Base-by-base conservation (phyloP, 2,888 invertebrate species). In the Andrena marginata region DNA sequence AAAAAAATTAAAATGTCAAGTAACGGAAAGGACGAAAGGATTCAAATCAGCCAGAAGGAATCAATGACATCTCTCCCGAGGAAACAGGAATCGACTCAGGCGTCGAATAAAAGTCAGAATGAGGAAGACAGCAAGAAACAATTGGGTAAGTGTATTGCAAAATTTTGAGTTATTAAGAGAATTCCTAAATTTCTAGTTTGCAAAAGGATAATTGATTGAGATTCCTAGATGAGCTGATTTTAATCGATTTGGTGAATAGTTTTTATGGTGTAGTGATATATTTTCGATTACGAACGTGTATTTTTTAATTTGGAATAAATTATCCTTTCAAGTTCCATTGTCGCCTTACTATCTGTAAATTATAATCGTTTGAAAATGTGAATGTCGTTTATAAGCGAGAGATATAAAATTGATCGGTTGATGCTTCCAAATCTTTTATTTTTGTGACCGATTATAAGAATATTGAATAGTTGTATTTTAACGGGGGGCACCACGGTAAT, bases 1-100 rank as follows among this genome's bases (percentile, higher is more conserved):
- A n/a, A n/a, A 8, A 16, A 13, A 33, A 31, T 5, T 51, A 72
- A 26, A 23, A 80, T 80, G 60, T 80, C 67, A 20, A 56, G 23
- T 13, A 20, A 13, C 51, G 10, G 10, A 33, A 42, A 31, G 0
- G 7, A 76, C 8, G n/a, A 20, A 4, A 10, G 16, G 29, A 5
- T 16, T 42, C 23, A 20, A 13, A 33, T 16, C 2, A 6, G 33
- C 35, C 60, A 13, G 23, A 23, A 64, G 1, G 26, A 16, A 20
- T 16, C n/a, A 6, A 67, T 67, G 51, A 16, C 31, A 2, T 59
- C 56, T 1, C 20, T 2, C 3, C 48, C 13, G n/a, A 51, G n/a
- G 2, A 29, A 31, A 10, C 35, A 68, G 42, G 23, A 68, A 54
- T 67, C n/a, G 16, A 10, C 51, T 2, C 13, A 63, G 6, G 16